Evolutionary conservation across 2,888 invertebrate genomes (phyloP), one percentile per base, ranked within the genome.

Genomic region (Oscheius sp.): DNA sequence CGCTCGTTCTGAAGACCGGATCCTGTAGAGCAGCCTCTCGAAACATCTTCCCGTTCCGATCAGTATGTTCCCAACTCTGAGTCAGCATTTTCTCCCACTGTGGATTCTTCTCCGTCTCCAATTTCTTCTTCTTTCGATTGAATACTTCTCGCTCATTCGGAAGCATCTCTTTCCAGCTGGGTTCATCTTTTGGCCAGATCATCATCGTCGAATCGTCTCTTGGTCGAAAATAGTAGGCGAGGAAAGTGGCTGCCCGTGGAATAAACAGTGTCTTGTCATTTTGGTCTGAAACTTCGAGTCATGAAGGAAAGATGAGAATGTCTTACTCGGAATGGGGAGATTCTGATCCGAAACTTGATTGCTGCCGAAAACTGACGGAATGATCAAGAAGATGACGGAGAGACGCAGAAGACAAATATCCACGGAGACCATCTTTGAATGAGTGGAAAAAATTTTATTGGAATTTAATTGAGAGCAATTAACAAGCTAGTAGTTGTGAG

Each of bases 211-310:
- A 1, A 55, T 55, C 29, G 7, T 53, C n/a, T n/a, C 21, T 51
- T n/a, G 55, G 35, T 9, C 32, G 35, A 37, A 35, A 53, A 13
- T 55, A 55, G 3, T 68, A 10, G n/a, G n/a, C 35, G 21, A 68
- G 37, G 53, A 37, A 53, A 29, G 68, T 55, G 21, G n/a, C 9
- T 11, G 53, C 53, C 21, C 68, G 68, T 7, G 68, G 68, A 2
- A 68, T 33, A n/a, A 68, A 55, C 42, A n/a, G 42, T n/a, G 68
- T 53, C 55, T 68, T 37, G 1, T 68, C 37, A 13, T 68, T 53
- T 21, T 55, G 55, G 33, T 11, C 68, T 68, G n/a, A 13, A 9
- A 13, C 9, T 3, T 37, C 2, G 13, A 32, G 32, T 42, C 42
- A 5, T 42, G 3, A 5, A 7, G 35, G n/a, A 9, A 2, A 35